Base-by-base conservation (phyloP, 2,113 vertebrate species). In the Aix galericulata region DNA sequence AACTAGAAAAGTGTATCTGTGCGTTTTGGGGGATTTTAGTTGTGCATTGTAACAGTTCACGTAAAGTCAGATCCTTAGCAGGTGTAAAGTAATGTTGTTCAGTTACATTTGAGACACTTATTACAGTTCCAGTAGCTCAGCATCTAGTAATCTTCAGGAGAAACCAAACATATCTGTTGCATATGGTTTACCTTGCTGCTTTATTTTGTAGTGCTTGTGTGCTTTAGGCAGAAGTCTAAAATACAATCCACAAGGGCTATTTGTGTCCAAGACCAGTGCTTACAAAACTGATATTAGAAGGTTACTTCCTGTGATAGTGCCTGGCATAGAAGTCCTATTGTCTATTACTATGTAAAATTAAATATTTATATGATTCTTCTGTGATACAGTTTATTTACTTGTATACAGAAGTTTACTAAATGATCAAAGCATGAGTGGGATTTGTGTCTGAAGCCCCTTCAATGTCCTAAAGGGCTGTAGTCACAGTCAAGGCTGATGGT, bases 1-100 rank as follows among this genome's bases (percentile, higher is more conserved):
- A 83, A 93, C 84, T 96, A 96, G 82, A 94, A 93, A 74, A 79
- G 63, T 31, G 14, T 50, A 73, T 50, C 71, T 89, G 1, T 40
- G 83, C 90, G 69, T 72, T 93, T 83, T 87, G 40, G 73, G 38
- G 53, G 38, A 29, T 62, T 92, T 90, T 81, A n/a, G 90, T 86
- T 86, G 36, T 84, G 58, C 74, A 59, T 76, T 53, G 25, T 10
- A 87, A 56, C 31, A 40, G n/a, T 76, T 89, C 83, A 56, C 36
- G 20, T 63, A 74, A 58, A 53, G n/a, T 76, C 46, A 58, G 5
- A 82, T 71, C n/a, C 69, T 40, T 23, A 71, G 72, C 56, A 78
- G 34, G 34, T 50, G 15, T 40, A 74, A 90, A 46, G 17, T 15
- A 5, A 20, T 21, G 21, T 17, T 26, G 20, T 17, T 91, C 20